A percentile compares a stretch with the other conserved stretches of the same genome.
phyloP scores from a whole-genome alignment of 2,888 invertebrate species.

The Halictus quadricinctus region DNA sequence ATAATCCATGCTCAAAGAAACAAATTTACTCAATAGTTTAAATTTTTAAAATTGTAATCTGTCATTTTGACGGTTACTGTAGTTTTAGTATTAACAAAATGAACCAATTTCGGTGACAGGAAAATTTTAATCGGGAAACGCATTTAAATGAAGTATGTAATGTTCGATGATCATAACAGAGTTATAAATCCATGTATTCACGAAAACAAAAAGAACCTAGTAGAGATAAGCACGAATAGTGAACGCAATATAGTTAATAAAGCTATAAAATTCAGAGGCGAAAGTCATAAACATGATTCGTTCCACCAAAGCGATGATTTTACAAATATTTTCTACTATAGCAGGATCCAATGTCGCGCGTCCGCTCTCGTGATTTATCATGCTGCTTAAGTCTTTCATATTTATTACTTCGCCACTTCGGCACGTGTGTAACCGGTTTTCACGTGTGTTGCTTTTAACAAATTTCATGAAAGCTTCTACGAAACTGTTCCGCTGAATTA shows the following conservation, averaged over 20 bases:
- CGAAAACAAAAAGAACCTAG: background rate
- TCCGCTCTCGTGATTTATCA: slow-evolving; percentile 53
- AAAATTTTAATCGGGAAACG: background rate
- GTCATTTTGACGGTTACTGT: background rate
- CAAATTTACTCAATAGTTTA: background rate
- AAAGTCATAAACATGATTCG: slow-evolving; percentile 4
- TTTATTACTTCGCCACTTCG: slow-evolving; percentile 57
- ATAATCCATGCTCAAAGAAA: background rate
- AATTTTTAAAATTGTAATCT: too few relatives aligned
- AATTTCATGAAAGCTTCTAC: slow-evolving; percentile 53
- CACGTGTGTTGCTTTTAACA: slow-evolving; percentile 48
- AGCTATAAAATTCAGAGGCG: background rate
- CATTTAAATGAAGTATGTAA: background rate
- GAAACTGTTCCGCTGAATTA: slow-evolving; percentile 41
- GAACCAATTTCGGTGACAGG: background rate
- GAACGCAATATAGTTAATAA: background rate
- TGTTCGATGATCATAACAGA: background rate
- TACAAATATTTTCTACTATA: slow-evolving; percentile 23
- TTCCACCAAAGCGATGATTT: slow-evolving; percentile 22
- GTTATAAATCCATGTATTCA: background rate
- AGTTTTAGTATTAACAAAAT: background rate
- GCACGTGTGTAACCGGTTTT: slow-evolving; percentile 62
- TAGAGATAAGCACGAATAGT: background rate
- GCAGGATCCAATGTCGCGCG: slow-evolving; percentile 30
- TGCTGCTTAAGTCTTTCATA: slow-evolving; percentile 55